These are phyloP conservation scores for Drosophila aldrichi DNA, from an alignment of 2,888 invertebrate species.

Conservation along the genomic window DNA sequence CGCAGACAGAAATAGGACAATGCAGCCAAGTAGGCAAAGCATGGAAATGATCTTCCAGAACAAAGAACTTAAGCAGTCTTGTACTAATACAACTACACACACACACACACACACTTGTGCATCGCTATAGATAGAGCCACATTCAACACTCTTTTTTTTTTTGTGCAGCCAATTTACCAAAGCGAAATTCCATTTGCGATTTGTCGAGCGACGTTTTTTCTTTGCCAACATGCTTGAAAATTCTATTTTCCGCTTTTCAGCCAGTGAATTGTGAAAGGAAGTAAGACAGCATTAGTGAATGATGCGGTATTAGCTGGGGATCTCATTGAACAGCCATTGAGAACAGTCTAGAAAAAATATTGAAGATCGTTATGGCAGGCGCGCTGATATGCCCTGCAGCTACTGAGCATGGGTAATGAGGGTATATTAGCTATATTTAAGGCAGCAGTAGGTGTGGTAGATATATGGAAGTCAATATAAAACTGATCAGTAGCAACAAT, in stretches of 20 bases:
- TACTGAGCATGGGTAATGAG: neutral
- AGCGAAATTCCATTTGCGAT: constrained; percentile 42
- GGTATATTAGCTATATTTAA: neutral
- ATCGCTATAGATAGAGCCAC: constrained; percentile 12
- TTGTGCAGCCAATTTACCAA: constrained; percentile 42
- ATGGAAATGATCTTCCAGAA: constrained; percentile 44
- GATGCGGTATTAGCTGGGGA: neutral
- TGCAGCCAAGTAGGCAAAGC: constrained; percentile 56
- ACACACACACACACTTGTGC: neutral
- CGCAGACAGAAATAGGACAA: constrained; percentile 63
- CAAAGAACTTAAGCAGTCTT: constrained; percentile 26
- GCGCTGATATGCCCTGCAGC: neutral
- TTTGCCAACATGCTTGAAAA: constrained; percentile 16
- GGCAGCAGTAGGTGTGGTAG: neutral
- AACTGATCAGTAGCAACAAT: fast-evolving
- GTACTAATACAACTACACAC: neutral
- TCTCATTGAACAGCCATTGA: neutral
- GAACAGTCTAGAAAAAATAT: neutral
- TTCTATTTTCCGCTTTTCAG: constrained; percentile 13
- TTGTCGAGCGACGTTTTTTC: constrained; percentile 17
- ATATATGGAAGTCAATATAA: neutral
- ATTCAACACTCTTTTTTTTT: constrained; percentile 17
- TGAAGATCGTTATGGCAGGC: neutral
- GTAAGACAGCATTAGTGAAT: constrained; percentile 27
- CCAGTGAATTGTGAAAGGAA: constrained; percentile 22